Base-by-base conservation (phyloP, 2,797 vertebrate genomes). In the Loris lydekkerianus region DNA sequence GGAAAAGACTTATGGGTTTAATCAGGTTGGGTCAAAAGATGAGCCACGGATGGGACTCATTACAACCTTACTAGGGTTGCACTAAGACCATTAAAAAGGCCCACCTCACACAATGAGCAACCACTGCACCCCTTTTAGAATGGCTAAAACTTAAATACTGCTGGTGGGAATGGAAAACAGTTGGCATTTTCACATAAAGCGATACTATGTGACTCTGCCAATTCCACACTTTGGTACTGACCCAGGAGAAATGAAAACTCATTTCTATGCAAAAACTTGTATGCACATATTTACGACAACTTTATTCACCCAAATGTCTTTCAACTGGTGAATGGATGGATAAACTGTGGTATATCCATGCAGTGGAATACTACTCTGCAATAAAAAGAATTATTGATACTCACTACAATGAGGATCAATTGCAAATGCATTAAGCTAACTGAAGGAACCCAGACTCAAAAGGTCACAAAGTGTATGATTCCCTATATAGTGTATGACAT, bases 261-360 rank as follows among this genome's bases (percentile, higher is more conserved):
- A 9, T 3, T 17, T 13, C 91, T 34, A 70, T n/a, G 58, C 3
- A 34, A 86, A 96, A 87, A 53, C 7, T 20, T 21, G 11, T n/a
- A 61, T 29, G 34, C n/a, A 67, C 7, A 9, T 34, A 82, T 56
- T 80, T 70, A 86, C 5, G 82, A 49, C 63, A 88, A 83, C 53
- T 77, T 87, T 85, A 94, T 37, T 95, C 31, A 67, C 65, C 29
- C 65, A 67, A n/a, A n/a, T 67, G 31, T 76, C 60, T 58, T 88
- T 94, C 63, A 89, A 5, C 6, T 61, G 46, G 40, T 65, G 31
- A 94, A 76, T 29, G 61, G 75, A 67, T 78, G 61, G 75, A 67
- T 78, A 61, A 43, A 78, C 21, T 1, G 43, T 10, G 10, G 25
- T 27, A 61, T 15, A 34, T 2, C 3, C 67, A n/a, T 9, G 7